A percentile compares a stretch with the other conserved stretches of the same genome.
Evolutionary conservation across 1,140 invertebrate genomes (phyloP).

Genomic region (Tribolium madens): DNA sequence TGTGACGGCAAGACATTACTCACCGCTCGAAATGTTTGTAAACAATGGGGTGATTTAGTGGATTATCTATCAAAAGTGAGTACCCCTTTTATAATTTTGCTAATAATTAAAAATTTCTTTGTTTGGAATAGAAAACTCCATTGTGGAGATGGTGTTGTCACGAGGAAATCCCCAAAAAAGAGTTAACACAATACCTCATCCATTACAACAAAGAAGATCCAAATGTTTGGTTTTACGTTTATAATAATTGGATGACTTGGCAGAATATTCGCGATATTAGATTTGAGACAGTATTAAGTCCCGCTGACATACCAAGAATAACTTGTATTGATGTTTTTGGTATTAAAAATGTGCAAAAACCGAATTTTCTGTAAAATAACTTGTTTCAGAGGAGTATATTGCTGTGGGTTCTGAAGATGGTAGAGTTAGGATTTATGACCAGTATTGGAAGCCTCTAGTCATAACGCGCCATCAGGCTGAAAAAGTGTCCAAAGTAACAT

Average conservation of each 20-base stretch:
- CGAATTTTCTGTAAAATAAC: neutral
- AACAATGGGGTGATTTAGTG: conserved; percentile 53
- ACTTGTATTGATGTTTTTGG: conserved; percentile 60
- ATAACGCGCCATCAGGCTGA: conserved; percentile 56
- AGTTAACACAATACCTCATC: conserved; percentile 58
- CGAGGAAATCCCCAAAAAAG: conserved; percentile 60
- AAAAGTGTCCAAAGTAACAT: conserved; percentile 58
- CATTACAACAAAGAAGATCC: conserved; percentile 52
- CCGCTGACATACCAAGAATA: conserved; percentile 58
- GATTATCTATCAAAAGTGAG: conserved; percentile 59
- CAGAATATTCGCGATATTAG: conserved; percentile 52
- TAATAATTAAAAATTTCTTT: conserved; percentile 17
- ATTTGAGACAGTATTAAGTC: conserved; percentile 54
- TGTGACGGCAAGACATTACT: conserved; percentile 61
- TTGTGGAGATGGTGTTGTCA: conserved; percentile 61
- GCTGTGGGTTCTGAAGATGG: conserved; percentile 62
- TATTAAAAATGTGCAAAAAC: conserved; percentile 34
- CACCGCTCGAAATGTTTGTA: conserved; percentile 54
- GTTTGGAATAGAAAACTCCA: conserved; percentile 57
- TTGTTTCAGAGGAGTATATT: conserved; percentile 55
- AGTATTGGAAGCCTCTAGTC: conserved; percentile 56
- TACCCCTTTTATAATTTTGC: conserved; percentile 39
- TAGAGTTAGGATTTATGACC: conserved; percentile 57
- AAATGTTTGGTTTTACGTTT: conserved; percentile 59
- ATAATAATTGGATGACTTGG: conserved; percentile 60